A percentile compares a stretch with the other conserved stretches of the same genome.
Conservation (phyloP, 2,797 vertebrate species). For the Rhincodon typus region DNA sequence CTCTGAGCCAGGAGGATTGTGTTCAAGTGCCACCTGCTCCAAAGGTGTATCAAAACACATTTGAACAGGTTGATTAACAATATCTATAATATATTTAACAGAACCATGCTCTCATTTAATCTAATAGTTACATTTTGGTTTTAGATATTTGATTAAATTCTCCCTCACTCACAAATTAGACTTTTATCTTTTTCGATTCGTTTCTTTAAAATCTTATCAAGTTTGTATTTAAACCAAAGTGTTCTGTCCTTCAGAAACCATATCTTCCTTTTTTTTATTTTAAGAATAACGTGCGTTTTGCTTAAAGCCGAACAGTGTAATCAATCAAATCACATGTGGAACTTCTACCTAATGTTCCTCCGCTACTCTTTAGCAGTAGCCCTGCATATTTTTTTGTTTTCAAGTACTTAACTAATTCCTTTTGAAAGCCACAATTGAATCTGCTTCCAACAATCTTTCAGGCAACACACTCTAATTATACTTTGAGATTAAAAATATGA, state of each 20-base stretch:
- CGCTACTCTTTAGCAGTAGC: no score
- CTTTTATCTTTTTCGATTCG: not conserved
- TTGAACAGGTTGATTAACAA: no score
- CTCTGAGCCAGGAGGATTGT: no score
- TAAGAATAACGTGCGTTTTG: not conserved
- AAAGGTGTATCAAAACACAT: no score
- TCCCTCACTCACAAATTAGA: not conserved
- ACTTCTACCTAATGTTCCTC: not conserved
- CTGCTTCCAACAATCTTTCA: not conserved
- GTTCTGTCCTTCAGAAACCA: not conserved
- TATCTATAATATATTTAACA: no score
- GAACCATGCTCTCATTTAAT: not conserved
- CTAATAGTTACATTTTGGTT: not conserved
- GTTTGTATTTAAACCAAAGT: not conserved
- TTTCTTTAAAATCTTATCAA: not conserved
- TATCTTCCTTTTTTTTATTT: not conserved
- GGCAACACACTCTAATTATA: not conserved
- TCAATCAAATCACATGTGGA: no score
- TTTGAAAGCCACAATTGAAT: not conserved
- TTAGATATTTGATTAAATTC: not conserved
- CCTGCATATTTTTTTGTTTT: not conserved
- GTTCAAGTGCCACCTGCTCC: no score
- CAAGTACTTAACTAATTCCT: not conserved
- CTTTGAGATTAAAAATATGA: not conserved
- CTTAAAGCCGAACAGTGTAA: no score